Evolutionary conservation across 2,113 vertebrate genomes (phyloP).

Genomic region (Bubalus kerabau): DNA sequence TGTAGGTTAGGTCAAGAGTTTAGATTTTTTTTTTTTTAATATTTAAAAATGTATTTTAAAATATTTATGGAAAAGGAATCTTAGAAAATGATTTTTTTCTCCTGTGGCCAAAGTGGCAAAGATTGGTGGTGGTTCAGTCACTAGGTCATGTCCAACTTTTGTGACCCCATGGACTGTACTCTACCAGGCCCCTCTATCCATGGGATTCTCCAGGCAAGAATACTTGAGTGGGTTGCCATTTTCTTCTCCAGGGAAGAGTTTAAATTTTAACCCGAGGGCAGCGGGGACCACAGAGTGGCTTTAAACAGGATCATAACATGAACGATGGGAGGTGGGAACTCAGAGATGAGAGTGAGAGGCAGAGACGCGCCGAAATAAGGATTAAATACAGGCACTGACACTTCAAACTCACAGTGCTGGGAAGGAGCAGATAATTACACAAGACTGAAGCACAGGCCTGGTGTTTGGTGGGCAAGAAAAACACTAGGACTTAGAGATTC

Average conservation of each 20-base stretch:
- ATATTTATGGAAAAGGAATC: neutral
- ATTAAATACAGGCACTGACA: neutral
- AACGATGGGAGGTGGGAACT: neutral
- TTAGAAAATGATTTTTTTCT: neutral
- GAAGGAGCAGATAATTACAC: neutral
- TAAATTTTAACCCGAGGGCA: neutral
- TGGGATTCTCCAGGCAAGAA: neutral
- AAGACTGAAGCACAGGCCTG: accelerated
- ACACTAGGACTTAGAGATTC: too few relatives aligned
- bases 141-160: neutral
- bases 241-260: neutral
- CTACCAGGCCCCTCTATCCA: neutral
- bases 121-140: neutral
- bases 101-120: neutral
- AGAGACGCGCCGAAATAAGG: neutral
- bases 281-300: neutral
- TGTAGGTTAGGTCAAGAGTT: neutral
- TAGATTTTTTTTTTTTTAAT: neutral
- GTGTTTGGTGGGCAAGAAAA: too few relatives aligned
- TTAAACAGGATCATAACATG: neutral
- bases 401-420: neutral
- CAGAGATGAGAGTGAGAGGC: neutral
- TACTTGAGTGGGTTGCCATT: neutral
- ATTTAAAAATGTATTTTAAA: neutral
- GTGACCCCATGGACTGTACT: accelerated